These are phyloP conservation scores for Erythrolamprus reginae DNA, from an alignment of 2,113 vertebrate species.

Conservation along the genomic window DNA sequence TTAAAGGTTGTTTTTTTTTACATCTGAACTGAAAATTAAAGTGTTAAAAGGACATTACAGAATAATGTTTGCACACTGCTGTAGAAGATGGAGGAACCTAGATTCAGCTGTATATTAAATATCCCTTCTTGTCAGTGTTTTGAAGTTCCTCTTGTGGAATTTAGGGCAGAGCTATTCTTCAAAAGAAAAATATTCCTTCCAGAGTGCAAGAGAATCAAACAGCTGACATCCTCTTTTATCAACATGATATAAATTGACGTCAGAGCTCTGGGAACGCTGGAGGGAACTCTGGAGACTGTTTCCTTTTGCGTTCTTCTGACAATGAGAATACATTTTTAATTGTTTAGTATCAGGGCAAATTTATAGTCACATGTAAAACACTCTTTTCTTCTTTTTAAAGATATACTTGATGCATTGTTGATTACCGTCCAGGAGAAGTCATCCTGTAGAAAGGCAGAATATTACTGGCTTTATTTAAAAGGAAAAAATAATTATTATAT, in stretches of 20 bases:
- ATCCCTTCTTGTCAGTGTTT: constrained; percentile 13
- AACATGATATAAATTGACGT: constrained; percentile 54
- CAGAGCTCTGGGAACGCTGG: constrained; percentile 28
- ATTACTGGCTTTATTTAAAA: neutral
- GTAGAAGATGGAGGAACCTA: neutral
- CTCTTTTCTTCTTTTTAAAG: constrained; percentile 23
- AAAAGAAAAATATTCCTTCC: constrained; percentile 26
- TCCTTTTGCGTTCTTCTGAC: constrained; percentile 42
- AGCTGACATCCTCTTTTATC: constrained; percentile 48
- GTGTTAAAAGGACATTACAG: neutral
- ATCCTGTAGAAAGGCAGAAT: neutral
- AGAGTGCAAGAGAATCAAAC: constrained; percentile 43
- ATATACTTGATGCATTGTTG: neutral
- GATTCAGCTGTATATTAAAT: neutral
- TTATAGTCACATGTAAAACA: constrained; percentile 40
- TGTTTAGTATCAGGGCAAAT: constrained; percentile 38
- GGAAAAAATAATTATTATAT: neutral
- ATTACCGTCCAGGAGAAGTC: neutral
- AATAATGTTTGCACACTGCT: neutral
- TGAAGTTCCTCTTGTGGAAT: constrained; percentile 37
- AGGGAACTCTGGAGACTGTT: constrained; percentile 26
- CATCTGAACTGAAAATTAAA: neutral
- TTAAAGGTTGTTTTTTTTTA: neutral
- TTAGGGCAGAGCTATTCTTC: constrained; percentile 46
- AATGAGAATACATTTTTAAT: constrained; percentile 37